Evolutionary conservation across 2,888 invertebrate species (phyloP).

Genomic region (Hecatera dysodea): DNA sequence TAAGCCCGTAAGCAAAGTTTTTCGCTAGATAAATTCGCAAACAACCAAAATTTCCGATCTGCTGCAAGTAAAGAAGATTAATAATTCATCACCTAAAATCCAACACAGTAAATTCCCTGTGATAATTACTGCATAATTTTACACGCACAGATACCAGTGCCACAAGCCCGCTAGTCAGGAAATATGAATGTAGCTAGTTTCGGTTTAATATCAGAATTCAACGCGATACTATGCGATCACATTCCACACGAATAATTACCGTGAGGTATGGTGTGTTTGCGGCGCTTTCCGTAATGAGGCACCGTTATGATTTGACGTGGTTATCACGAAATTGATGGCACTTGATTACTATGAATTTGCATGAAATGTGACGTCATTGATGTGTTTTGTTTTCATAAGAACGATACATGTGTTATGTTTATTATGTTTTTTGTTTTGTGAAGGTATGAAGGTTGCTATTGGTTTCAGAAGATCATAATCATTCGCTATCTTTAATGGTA

Average conservation of each 20-base stretch:
- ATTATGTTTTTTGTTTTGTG: too few species aligned
- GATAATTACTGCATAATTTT: conserved; percentile 32
- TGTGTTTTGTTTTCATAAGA: background rate
- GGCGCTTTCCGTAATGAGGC: conserved; percentile 35
- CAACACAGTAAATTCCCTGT: conserved; percentile 17
- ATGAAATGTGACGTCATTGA: background rate
- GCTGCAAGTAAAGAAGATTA: conserved; percentile 1
- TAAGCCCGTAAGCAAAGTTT: too few species aligned
- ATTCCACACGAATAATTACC: conserved; percentile 46
- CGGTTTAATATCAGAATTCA: conserved; percentile 38
- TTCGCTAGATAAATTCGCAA: too few species aligned
- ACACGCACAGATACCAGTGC: conserved; percentile 10
- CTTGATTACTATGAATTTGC: conserved; percentile 6
- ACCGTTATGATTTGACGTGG: conserved; percentile 1
- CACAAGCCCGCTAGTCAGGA: conserved; percentile 15
- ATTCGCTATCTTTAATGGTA: too few species aligned
- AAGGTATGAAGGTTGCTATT: background rate
- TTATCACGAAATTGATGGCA: conserved; percentile 7
- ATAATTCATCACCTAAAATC: conserved; percentile 26
- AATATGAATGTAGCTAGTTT: conserved; percentile 26
- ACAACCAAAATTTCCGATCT: background rate
- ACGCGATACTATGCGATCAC: conserved; percentile 19
- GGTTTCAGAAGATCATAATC: background rate
- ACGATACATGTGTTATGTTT: too few species aligned
- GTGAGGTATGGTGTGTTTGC: conserved; percentile 12